A percentile compares a stretch with the other conserved stretches of the same genome.
Evolutionary conservation across 2,797 vertebrate genomes (phyloP).

Genomic region (Ptychadena robeensis): DNA sequence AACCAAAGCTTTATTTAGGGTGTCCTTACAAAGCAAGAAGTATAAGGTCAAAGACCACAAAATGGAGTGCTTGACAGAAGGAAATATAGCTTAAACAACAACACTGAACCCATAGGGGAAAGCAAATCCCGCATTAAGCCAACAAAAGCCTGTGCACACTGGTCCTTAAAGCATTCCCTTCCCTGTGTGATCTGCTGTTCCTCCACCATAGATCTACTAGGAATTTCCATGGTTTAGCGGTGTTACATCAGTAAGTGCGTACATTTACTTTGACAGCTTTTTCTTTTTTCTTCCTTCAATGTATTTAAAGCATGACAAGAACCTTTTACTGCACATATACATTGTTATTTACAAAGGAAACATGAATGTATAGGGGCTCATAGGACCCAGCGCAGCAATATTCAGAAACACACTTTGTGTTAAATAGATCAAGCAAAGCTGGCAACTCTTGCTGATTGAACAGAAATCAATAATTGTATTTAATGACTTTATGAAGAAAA

Average conservation of each 20-base stretch:
- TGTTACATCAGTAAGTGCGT: background rate
- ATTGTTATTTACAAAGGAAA: background rate
- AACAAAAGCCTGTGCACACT: no score
- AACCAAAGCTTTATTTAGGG: no score
- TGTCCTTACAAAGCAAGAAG: no score
- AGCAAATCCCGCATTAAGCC: no score
- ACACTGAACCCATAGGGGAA: no score
- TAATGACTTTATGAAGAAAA: slow-evolving; percentile 78
- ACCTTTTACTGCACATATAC: background rate
- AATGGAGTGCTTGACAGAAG: no score
- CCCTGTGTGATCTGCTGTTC: background rate
- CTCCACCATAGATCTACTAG: background rate
- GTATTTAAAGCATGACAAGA: background rate
- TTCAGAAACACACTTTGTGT: slow-evolving; percentile 60
- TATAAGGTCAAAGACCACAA: no score
- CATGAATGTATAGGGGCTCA: background rate
- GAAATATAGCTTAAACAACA: no score
- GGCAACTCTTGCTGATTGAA: slow-evolving; percentile 70
- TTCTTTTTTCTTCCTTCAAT: background rate
- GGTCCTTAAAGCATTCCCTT: no score
- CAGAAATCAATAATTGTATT: slow-evolving; percentile 83
- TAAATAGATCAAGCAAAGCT: slow-evolving; percentile 63
- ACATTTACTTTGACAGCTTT: background rate
- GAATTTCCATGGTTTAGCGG: background rate
- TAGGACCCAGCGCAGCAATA: background rate